phyloP scores from a whole-genome alignment of 2,888 invertebrate species.

The Cremastobaeus sp. region DNA sequence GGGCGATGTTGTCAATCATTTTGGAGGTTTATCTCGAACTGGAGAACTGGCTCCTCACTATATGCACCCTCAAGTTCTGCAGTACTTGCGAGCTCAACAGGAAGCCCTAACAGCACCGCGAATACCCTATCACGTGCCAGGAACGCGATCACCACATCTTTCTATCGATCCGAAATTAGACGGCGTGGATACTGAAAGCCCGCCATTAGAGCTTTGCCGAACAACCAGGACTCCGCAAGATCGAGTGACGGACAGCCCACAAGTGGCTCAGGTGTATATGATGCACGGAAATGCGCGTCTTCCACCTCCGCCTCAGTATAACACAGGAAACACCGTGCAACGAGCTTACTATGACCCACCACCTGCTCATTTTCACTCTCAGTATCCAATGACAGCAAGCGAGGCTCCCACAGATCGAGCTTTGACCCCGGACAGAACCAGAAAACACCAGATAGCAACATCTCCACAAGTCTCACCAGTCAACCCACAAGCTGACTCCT shows the following conservation, averaged over 20 bases:
- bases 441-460: slow-evolving; percentile 79
- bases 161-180: slow-evolving; percentile 81
- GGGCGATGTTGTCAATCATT: slow-evolving; percentile 81
- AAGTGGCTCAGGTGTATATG: slow-evolving; percentile 84
- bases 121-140: slow-evolving; percentile 75
- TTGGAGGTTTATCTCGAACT: slow-evolving; percentile 74
- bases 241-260: slow-evolving; percentile 85
- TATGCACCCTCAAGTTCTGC: slow-evolving; percentile 80
- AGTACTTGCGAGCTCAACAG: slow-evolving; percentile 80
- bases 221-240: slow-evolving; percentile 79
- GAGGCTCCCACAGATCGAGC: slow-evolving; percentile 77
- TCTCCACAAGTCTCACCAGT: slow-evolving; percentile 86
- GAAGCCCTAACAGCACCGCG: slow-evolving; percentile 76
- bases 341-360: slow-evolving; percentile 82
- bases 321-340: slow-evolving; percentile 69
- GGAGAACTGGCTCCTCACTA: slow-evolving; percentile 80
- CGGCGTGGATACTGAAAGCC: slow-evolving; percentile 83
- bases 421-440: slow-evolving; percentile 80
- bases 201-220: slow-evolving; percentile 86
- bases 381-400: slow-evolving; percentile 75
- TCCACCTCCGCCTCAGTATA: slow-evolving; percentile 73
- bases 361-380: slow-evolving; percentile 81
- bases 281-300: slow-evolving; percentile 77
- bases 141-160: slow-evolving; percentile 76
- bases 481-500: slow-evolving; percentile 89